Percentiles rank a stretch among this genome's conserved stretches.
Evolutionary conservation across 2,113 vertebrate species (phyloP).

Genomic region (Ciconia maguari): DNA sequence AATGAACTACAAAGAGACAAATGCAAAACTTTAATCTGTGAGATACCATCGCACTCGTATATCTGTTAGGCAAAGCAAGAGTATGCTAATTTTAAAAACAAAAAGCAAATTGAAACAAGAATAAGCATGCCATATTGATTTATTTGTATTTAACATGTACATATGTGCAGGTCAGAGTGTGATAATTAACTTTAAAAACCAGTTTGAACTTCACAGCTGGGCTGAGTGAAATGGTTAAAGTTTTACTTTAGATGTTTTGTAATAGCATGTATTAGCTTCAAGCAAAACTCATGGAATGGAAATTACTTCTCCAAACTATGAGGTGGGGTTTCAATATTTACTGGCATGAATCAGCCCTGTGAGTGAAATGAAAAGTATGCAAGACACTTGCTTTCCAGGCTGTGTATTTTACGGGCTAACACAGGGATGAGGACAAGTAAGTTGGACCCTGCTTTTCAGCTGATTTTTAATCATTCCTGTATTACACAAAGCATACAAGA

Average conservation of each 20-base stretch:
- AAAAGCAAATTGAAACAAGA: constrained; percentile 50
- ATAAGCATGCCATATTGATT: constrained; percentile 54
- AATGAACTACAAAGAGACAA: constrained; percentile 71
- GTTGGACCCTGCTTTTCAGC: neutral
- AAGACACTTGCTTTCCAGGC: constrained; percentile 31
- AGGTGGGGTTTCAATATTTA: constrained; percentile 47
- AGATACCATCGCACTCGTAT: constrained; percentile 64
- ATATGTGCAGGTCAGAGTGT: constrained; percentile 27
- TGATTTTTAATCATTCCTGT: neutral
- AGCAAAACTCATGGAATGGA: constrained; percentile 56
- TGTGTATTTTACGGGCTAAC: neutral
- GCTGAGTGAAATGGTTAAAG: constrained; percentile 44
- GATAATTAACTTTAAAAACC: constrained; percentile 50
- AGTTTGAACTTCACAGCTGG: constrained; percentile 63
- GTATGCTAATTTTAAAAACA: constrained; percentile 66
- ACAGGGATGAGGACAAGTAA: neutral
- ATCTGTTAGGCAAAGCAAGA: constrained; percentile 70
- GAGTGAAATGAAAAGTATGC: constrained; percentile 58
- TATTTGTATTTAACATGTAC: constrained; percentile 42
- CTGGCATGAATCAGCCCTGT: constrained; percentile 48
- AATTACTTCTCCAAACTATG: constrained; percentile 56
- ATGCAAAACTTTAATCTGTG: constrained; percentile 70
- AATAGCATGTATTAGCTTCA: constrained; percentile 45
- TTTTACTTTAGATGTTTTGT: constrained; percentile 57
- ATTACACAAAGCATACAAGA: neutral